Conservation (phyloP, 2,113 vertebrate species). For the Tragelaphus imberbis region DNA sequence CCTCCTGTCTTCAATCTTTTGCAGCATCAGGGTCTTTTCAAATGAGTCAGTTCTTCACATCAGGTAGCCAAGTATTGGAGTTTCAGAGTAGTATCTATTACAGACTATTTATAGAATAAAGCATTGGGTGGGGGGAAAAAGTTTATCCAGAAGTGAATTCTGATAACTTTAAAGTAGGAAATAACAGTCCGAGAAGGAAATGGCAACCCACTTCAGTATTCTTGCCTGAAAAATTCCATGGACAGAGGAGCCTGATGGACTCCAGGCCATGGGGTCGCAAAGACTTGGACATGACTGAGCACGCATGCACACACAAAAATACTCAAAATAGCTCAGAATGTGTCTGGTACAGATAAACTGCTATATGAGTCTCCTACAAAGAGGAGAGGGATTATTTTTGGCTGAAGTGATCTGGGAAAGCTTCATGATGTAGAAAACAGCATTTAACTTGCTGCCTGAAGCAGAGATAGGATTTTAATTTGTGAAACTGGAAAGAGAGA, state of each 20-base stretch:
- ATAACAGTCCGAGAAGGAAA: not conserved
- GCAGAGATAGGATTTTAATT: conserved; percentile 13
- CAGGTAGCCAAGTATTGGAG: not conserved
- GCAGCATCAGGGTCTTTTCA: not conserved
- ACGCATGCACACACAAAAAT: not conserved
- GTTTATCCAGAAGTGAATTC: not conserved
- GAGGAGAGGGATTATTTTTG: conserved; percentile 35
- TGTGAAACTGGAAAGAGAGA: not conserved
- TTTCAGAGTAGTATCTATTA: not conserved
- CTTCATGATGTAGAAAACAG: not conserved
- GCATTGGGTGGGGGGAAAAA: not conserved
- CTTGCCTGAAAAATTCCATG: not conserved
- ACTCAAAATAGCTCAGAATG: not conserved
- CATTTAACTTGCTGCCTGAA: conserved; percentile 11
- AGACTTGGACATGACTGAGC: not conserved
- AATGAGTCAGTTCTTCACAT: not conserved
- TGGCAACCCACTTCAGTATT: not conserved
- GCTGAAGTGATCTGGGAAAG: not conserved
- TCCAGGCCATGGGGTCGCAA: not conserved
- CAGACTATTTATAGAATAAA: not conserved
- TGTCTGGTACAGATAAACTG: not conserved
- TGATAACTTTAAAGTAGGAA: not conserved
- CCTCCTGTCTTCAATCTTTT: not conserved
- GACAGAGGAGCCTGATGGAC: not conserved
- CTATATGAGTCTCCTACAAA: not conserved